Conservation (phyloP, 1,140 invertebrate genomes). For the Drosophila arizonae region DNA sequence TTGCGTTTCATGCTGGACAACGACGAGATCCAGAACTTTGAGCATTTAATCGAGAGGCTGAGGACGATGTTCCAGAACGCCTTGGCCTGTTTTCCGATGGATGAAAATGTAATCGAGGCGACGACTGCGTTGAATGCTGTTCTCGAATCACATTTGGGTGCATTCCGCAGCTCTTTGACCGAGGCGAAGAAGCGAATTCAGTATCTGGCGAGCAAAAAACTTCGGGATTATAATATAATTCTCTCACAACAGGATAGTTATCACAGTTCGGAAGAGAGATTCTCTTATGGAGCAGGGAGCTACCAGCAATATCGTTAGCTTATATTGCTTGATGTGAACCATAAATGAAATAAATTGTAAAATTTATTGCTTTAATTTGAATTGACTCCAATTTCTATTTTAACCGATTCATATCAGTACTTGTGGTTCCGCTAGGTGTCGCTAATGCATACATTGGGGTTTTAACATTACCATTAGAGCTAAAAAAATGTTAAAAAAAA, state of each 20-base stretch:
- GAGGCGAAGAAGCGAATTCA: background rate
- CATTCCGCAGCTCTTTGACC: background rate
- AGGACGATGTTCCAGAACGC: slow-evolving; percentile 45
- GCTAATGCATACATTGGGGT: too few species aligned
- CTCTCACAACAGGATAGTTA: background rate
- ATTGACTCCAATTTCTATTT: too few species aligned
- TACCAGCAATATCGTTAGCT: too few species aligned
- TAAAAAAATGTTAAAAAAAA: too few species aligned
- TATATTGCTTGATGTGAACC: too few species aligned
- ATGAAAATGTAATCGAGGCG: background rate
- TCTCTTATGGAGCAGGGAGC: background rate
- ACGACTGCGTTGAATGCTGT: slow-evolving; percentile 30
- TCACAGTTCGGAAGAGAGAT: background rate
- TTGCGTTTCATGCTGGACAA: background rate
- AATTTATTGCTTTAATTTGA: background rate
- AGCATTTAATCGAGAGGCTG: slow-evolving; percentile 18
- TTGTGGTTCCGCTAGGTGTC: too few species aligned
- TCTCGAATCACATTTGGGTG: background rate
- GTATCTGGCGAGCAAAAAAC: background rate
- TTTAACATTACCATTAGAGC: too few species aligned
- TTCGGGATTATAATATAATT: background rate
- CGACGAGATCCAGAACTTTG: slow-evolving; percentile 3
- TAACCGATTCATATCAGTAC: too few species aligned
- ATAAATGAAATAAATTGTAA: background rate
- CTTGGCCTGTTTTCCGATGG: slow-evolving; percentile 35